A percentile compares a stretch with the other conserved stretches of the same genome.
Evolutionary conservation across 2,888 invertebrate genomes (phyloP).

Genomic region (Nymphalis urticae): DNA sequence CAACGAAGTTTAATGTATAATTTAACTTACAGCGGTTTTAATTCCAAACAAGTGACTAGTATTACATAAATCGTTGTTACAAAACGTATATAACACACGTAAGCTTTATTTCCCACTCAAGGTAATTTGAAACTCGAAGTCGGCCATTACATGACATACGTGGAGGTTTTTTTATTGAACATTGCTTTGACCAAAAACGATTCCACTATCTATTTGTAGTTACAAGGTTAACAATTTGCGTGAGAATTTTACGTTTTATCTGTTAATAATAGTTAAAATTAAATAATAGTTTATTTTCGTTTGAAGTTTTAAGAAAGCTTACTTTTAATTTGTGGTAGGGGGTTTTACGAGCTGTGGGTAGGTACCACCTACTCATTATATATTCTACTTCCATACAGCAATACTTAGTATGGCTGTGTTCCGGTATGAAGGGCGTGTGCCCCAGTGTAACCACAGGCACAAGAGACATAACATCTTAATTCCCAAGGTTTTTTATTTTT

Average conservation of each 20-base stretch:
- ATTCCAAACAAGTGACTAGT: background rate
- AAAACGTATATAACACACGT: background rate
- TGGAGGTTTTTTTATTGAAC: background rate
- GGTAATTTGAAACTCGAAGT: background rate
- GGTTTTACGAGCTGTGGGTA: no score
- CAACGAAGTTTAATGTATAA: no score
- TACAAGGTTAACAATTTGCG: background rate
- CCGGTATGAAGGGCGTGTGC: no score
- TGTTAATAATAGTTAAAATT: background rate
- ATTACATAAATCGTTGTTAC: background rate
- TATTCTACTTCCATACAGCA: no score
- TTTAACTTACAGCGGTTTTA: background rate
- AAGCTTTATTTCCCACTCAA: background rate
- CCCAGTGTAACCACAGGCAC: no score
- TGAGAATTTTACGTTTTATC: background rate
- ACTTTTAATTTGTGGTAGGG: no score
- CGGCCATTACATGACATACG: background rate
- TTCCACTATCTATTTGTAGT: background rate
- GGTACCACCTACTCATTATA: no score
- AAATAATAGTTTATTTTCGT: no score
- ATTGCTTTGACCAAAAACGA: conserved; percentile 14
- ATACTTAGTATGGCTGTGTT: no score
- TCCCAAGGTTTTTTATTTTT: no score
- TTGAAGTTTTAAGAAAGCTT: no score
- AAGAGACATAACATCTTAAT: no score